Conservation (phyloP, 2,797 vertebrate species). For the Etheostoma nigrum region DNA sequence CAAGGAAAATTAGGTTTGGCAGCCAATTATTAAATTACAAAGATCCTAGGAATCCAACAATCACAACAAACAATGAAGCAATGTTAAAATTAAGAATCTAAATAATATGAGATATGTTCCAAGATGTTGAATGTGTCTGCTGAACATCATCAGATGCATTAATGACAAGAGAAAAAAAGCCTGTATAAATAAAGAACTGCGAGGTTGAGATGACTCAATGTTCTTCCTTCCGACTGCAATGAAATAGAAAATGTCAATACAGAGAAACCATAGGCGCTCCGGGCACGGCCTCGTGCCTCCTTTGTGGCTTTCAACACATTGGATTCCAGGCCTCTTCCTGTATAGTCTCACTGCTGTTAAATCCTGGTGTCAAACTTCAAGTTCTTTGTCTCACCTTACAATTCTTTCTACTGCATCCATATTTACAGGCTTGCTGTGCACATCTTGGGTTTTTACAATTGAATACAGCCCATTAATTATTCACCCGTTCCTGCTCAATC, state of each 20-base stretch:
- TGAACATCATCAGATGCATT: slow-evolving; percentile 2
- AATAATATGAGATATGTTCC: background rate
- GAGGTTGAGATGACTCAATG: slow-evolving; percentile 48
- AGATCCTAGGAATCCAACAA: background rate
- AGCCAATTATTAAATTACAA: background rate
- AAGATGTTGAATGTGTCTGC: background rate
- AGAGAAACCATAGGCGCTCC: slow-evolving; percentile 26
- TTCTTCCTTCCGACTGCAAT: slow-evolving; percentile 24
- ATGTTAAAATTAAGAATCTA: background rate
- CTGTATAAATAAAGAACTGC: slow-evolving; percentile 19
- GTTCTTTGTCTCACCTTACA: slow-evolving; percentile 59
- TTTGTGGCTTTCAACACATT: slow-evolving; percentile 63
- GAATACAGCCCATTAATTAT: slow-evolving; percentile 75
- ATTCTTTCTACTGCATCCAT: slow-evolving; percentile 39
- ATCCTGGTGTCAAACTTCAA: slow-evolving; percentile 65
- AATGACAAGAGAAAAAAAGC: slow-evolving; percentile 10
- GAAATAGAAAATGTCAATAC: slow-evolving; percentile 40
- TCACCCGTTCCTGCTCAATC: slow-evolving; percentile 62
- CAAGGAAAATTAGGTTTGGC: background rate
- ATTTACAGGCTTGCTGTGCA: slow-evolving; percentile 62
- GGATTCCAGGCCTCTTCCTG: slow-evolving; percentile 58
- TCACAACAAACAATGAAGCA: background rate
- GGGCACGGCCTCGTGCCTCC: slow-evolving; percentile 49
- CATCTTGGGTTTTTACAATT: slow-evolving; percentile 67
- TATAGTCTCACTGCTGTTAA: slow-evolving; percentile 41